Evolutionary conservation across 2,797 vertebrate genomes (phyloP).

Genomic region (Pristis pectinata): DNA sequence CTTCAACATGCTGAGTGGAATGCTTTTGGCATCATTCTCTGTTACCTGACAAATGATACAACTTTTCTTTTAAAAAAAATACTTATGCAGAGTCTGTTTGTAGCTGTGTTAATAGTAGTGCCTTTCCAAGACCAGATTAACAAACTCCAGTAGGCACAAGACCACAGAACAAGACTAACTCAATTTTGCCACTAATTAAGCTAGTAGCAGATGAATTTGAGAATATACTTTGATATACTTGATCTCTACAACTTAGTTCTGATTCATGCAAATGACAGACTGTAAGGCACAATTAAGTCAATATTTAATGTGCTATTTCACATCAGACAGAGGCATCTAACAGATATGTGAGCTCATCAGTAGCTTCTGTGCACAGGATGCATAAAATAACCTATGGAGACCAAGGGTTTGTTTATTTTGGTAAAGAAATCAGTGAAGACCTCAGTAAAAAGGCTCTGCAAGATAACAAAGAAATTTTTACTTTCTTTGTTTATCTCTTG

Average conservation of each 20-base stretch:
- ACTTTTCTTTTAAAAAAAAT: too few relatives aligned
- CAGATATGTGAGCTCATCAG: background rate
- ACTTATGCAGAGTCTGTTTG: background rate
- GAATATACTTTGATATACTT: too few relatives aligned
- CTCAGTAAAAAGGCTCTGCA: too few relatives aligned
- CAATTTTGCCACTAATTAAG: background rate
- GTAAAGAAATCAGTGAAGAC: background rate
- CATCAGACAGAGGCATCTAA: background rate
- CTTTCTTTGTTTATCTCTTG: background rate
- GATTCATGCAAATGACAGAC: background rate
- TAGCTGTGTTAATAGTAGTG: background rate
- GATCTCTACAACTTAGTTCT: background rate
- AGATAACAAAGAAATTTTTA: background rate
- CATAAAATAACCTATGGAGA: background rate
- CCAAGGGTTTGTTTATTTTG: constrained; percentile 5
- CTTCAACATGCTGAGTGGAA: background rate
- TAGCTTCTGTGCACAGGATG: background rate
- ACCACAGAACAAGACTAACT: background rate
- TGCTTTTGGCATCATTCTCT: background rate
- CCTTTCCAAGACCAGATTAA: background rate
- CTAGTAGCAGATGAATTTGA: background rate
- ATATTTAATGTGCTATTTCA: background rate
- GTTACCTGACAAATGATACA: background rate
- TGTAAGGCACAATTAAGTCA: background rate
- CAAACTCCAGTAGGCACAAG: background rate